Evolutionary conservation across 2,113 vertebrate genomes (phyloP), one percentile per base, ranked within the genome.

Genomic region (Ageneiosus marmoratus): DNA sequence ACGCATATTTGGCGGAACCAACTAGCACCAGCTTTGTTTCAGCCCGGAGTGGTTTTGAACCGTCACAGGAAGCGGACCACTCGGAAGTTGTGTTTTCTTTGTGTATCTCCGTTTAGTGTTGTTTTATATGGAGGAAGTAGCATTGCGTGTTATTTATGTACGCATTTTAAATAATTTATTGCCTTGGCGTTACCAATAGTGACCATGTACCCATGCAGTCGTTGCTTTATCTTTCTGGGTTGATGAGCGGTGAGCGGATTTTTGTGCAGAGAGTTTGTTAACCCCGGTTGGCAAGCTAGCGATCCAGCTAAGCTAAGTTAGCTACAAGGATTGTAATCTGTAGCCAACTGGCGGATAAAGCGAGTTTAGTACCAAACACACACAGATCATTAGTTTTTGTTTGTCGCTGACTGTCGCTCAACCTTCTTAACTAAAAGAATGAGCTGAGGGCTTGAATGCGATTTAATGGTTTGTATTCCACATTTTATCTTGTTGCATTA

Each of bases 11-110:
- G 48, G 85, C 93, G 94, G 94, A 95, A 94, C 94, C 86, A 81
- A 88, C 73, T 63, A 86, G 50, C 55, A 41, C 20, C 62, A 70
- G 78, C 76, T 44, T 53, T 62, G 88, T 90, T 93, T 93, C 88
- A 88, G 85, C 88, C 90, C 93, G 93, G 90, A 87, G 84, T 58
- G 32, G 79, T 82, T 83, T 50, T 84, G 80, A 90, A 85, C 91
- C 91, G 92, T 92, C 92, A 94, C 94, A 91, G 94, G 94, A 95
- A 95, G 91, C 89, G 86, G 81, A 53, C 27, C 82, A 93, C 72
- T 90, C 93, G 94, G 94, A 94, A 95, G 93, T 94, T 94, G 91
- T 93, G 86, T 93, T 93, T 92, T 93, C 94, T 95, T 95, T 94
- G 94, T 95, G 94, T 94, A 93, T 93, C 90, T 91, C 89, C 89